A percentile compares a stretch with the other conserved stretches of the same genome.
These are phyloP conservation scores for Synanthedon vespiformis DNA, from an alignment of 2,888 invertebrate genomes.

Conservation along the genomic window DNA sequence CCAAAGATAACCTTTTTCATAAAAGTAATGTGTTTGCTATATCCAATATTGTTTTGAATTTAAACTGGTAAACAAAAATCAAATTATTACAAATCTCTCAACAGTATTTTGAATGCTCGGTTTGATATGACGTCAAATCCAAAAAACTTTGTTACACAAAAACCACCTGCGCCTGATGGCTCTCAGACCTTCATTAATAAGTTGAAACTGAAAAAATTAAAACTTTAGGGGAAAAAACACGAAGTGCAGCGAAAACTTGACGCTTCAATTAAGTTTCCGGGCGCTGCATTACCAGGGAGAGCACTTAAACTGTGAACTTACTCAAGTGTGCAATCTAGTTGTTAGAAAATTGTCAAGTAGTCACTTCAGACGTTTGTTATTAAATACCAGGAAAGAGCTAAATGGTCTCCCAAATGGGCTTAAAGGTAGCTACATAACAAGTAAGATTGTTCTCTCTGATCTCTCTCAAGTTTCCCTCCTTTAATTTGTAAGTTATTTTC, in stretches of 20 bases:
- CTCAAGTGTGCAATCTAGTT: neutral
- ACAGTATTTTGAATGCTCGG: too few species aligned
- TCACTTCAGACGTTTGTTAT: neutral
- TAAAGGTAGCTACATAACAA: too few species aligned
- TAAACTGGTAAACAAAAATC: too few species aligned
- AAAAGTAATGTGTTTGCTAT: too few species aligned
- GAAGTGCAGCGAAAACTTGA: conserved; percentile 15
- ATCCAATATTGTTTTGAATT: too few species aligned
- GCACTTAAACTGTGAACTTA: conserved; percentile 1
- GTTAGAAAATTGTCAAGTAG: neutral
- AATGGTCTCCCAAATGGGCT: too few species aligned
- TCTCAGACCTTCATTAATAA: conserved; percentile 6
- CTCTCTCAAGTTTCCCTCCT: too few species aligned
- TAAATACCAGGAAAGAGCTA: neutral
- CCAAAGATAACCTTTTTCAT: too few species aligned
- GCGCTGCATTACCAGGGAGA: conserved; percentile 4
- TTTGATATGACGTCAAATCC: neutral
- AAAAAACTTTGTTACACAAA: neutral
- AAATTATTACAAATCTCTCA: too few species aligned
- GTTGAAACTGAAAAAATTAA: conserved; percentile 8
- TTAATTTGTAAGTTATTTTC: too few species aligned
- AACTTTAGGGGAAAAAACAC: conserved; percentile 9
- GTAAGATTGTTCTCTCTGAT: too few species aligned
- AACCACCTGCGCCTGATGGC: neutral
- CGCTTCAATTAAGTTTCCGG: conserved; percentile 16